Conservation (phyloP, 2,113 vertebrate genomes). For the Esox niger region DNA sequence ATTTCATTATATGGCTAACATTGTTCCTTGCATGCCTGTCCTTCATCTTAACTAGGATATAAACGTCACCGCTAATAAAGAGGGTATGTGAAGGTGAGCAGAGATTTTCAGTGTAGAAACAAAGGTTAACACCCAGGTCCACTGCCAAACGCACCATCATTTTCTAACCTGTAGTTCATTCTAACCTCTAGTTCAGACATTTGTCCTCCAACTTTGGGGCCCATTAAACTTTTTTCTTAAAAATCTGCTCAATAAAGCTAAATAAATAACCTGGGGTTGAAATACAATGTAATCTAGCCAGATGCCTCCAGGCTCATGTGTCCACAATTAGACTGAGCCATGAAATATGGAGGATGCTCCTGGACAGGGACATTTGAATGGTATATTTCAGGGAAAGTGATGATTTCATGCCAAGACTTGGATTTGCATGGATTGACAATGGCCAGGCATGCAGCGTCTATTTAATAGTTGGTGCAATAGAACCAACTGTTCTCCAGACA, state of each 20-base stretch:
- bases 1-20: no score
- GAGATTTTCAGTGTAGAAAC: no score
- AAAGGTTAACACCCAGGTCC: no score
- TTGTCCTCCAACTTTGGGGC: conserved; percentile 64
- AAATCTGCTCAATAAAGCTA: conserved; percentile 38
- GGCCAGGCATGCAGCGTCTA: background rate
- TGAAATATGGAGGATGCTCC: conserved; percentile 21
- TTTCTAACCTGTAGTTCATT: background rate
- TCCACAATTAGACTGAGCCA: conserved; percentile 30
- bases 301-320: conserved; percentile 39
- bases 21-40: no score
- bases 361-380: conserved; percentile 31
- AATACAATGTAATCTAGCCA: conserved; percentile 39
- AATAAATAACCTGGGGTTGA: conserved; percentile 14
- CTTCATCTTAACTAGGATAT: no score
- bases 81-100: no score
- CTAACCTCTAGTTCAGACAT: background rate
- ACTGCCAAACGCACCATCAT: no score
- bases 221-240: conserved; percentile 35
- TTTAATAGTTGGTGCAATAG: background rate
- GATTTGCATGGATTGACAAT: background rate
- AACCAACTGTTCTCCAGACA: background rate
- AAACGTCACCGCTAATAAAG: no score
- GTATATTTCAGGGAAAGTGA: background rate
- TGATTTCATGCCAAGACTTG: conserved; percentile 8